Base-by-base conservation (phyloP, 2,797 vertebrate species). In the Triplophysa bombifrons region DNA sequence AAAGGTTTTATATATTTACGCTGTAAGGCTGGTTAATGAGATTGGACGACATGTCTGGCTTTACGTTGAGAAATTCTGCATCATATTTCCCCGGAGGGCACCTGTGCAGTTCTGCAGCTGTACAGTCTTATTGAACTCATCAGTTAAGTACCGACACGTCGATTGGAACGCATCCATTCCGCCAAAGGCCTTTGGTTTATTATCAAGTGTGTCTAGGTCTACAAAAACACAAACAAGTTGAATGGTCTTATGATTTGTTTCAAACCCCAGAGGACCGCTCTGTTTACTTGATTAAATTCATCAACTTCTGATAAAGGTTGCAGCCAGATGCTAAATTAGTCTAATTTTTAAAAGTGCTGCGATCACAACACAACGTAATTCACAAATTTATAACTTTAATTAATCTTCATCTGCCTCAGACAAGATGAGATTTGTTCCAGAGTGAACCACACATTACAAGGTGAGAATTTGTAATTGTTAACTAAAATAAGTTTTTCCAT, bases 71-170 rank as follows among this genome's bases (percentile, higher is more conserved):
- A 65, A 78, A 55, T 56, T 71, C 76, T 51, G 44, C 64, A 25
- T 72, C 20, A 65, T 72, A 78, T 78, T 78, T 78, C 60, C 68
- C 76, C 11, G 48, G 60, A 78, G 76, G 22, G 60, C 20, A 78
- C 48, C 58, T 63, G 76, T 78, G 76, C 48, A 64, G 27, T 78
- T 71, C 46, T 53, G 68, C 68, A 17, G 58, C 14, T 41, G 58
- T 48, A 63, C 22, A 78, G 67, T 78, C 58, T 78, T 78, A 72
- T 78, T 78, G 58, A 72, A 72, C 58, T 78, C 76, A 65, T 65
- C 61, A 72, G 46, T 10, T 63, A n/a, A 70, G 67, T 67, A 41
- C 27, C 63, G 66, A 61, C 41, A 50, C 14, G 8, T 70, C 66
- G 61, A 41, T 25, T 61, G 56, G 27, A 76, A 30, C 4, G 5